Evolutionary conservation across 2,113 vertebrate species (phyloP).

Genomic region (Fregetta grallaria): DNA sequence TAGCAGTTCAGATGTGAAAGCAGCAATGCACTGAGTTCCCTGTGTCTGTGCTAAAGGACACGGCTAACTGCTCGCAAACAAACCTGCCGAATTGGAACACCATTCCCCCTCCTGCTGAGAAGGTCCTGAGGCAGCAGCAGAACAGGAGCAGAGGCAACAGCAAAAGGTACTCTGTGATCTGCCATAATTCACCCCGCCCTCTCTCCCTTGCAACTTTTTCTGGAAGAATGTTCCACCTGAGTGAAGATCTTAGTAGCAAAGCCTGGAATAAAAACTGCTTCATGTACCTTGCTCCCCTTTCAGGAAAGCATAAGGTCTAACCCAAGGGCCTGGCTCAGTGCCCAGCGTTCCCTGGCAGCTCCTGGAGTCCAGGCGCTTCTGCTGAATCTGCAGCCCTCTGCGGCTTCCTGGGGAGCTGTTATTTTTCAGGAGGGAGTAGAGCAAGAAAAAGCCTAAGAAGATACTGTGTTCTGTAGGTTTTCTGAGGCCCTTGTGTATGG

Average conservation of each 20-base stretch:
- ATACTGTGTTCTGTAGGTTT: not conserved
- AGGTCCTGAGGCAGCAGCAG: not conserved
- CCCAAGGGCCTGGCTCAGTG: not conserved
- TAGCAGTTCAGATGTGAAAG: not conserved
- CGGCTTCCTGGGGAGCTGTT: not conserved
- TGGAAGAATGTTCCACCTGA: not conserved
- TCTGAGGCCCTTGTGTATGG: not conserved
- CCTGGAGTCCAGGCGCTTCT: not conserved
- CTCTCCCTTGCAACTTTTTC: not conserved
- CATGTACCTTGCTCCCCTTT: not conserved
- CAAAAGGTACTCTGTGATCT: rapidly evolving
- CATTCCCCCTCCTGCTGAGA: not conserved
- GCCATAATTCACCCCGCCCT: rapidly evolving
- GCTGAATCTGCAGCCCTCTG: not conserved
- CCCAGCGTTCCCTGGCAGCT: conserved; percentile 29
- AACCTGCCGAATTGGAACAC: not conserved
- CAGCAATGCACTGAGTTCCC: not conserved
- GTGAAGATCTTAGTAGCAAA: not conserved
- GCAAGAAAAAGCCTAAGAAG: not conserved
- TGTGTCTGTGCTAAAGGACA: not conserved
- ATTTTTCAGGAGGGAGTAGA: not conserved
- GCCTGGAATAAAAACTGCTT: not conserved
- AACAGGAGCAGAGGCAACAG: not conserved
- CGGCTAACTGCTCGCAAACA: not conserved
- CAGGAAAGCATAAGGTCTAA: not conserved